Conservation (phyloP, 2,113 vertebrate species). For the Tachuris rubrigastra region DNA sequence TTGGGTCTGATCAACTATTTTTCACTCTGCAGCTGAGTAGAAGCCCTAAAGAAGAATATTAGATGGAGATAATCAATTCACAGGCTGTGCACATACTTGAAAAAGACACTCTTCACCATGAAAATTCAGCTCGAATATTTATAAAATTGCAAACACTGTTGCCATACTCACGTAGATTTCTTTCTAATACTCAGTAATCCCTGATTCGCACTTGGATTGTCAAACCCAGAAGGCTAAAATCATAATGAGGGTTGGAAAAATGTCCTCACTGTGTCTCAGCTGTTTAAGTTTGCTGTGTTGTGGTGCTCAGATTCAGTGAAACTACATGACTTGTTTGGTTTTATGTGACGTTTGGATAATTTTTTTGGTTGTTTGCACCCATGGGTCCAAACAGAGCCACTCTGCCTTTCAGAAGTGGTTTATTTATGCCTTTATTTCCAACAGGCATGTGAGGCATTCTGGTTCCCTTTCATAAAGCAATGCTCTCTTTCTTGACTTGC, state of each 20-base stretch:
- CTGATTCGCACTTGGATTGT: not conserved
- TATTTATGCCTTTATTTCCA: not conserved
- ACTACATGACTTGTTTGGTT: not conserved
- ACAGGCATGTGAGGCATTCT: accelerated
- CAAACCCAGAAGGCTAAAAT: not conserved
- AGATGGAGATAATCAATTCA: constrained; percentile 18
- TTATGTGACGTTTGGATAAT: not conserved
- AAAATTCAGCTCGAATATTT: constrained; percentile 34
- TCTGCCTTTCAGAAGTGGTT: not conserved
- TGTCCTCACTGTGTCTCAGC: not conserved
- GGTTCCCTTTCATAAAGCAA: not conserved
- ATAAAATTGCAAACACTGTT: constrained; percentile 6
- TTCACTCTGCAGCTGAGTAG: not conserved
- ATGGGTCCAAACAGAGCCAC: not conserved
- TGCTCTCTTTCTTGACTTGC: not conserved
- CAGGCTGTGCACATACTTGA: constrained; percentile 29
- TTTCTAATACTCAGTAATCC: constrained; percentile 25
- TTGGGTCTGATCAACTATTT: not conserved
- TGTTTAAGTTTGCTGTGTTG: not conserved
- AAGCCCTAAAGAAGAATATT: not conserved
- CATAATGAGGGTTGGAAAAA: not conserved
- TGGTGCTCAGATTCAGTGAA: not conserved
- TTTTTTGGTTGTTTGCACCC: not conserved
- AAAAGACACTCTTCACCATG: not conserved
- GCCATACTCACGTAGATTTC: constrained; percentile 38